Percentiles rank a stretch among this genome's conserved stretches.
These are phyloP conservation scores for Cassiopea xamachana DNA, from an alignment of 30 jellyfish, hydroid and myxozoan species.

Conservation along the genomic window DNA sequence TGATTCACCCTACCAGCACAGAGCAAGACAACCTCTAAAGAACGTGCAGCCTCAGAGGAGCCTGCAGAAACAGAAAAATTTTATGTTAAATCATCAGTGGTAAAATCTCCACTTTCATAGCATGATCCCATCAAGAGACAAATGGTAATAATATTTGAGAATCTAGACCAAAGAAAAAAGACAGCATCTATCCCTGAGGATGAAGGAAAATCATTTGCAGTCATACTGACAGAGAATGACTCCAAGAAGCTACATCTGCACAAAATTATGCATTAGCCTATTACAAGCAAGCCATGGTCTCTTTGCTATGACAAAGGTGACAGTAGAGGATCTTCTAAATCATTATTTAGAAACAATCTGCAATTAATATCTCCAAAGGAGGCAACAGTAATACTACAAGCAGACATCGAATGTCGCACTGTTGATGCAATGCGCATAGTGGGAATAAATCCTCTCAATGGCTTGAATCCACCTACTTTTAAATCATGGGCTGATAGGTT, in stretches of 20 bases:
- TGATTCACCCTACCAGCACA: conserved; percentile 14
- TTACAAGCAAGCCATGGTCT: conserved; percentile 63
- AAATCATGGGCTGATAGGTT: conserved; percentile 29
- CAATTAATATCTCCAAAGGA: conserved; percentile 37
- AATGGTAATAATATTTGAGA: conserved; percentile 43
- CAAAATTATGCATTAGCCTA: conserved; percentile 47
- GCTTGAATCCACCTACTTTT: conserved; percentile 38
- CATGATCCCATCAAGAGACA: conserved; percentile 36
- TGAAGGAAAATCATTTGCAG: conserved; percentile 30
- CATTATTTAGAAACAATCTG: conserved; percentile 15
- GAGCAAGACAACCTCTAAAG: conserved; percentile 12
- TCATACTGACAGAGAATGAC: conserved; percentile 13
- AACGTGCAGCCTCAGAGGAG: not conserved
- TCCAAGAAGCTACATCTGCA: conserved; percentile 46
- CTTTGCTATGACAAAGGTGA: conserved; percentile 43
- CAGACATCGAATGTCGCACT: conserved; percentile 29
- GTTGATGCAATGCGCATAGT: conserved; percentile 61
- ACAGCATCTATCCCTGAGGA: conserved; percentile 19
- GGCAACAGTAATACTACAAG: conserved; percentile 42
- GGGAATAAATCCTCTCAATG: conserved; percentile 58
- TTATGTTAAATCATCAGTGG: not conserved
- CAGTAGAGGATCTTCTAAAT: conserved; percentile 46
- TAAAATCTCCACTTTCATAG: conserved; percentile 20
- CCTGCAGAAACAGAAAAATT: not conserved
- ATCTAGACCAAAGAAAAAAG: conserved; percentile 4